phyloP scores from a whole-genome alignment of 92 coral and sea anemone species.

The Palythoa caribaeorum region DNA sequence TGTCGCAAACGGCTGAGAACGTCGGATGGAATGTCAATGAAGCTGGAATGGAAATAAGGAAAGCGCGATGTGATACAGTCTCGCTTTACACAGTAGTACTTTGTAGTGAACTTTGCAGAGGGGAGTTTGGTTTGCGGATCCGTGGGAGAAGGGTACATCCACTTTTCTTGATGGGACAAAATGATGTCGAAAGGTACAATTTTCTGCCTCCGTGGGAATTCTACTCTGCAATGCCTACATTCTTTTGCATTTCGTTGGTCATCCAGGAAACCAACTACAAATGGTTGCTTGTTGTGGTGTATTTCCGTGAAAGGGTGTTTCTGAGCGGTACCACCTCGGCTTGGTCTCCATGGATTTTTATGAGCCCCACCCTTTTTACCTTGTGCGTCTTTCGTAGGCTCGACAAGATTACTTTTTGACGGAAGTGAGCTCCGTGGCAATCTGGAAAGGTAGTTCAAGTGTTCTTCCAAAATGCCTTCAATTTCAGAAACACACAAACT shows the following conservation, averaged over 20 bases:
- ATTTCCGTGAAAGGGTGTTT: conserved; percentile 24
- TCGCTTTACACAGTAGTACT: too few relatives aligned
- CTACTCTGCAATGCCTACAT: conserved; percentile 63
- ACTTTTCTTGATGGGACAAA: conserved; percentile 62
- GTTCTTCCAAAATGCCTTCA: not conserved
- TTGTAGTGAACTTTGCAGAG: conserved; percentile 2
- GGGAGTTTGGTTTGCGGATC: conserved; percentile 54
- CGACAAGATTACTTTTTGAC: conserved; percentile 13
- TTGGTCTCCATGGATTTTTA: conserved; percentile 62
- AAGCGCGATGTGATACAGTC: too few relatives aligned
- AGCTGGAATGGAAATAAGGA: too few relatives aligned
- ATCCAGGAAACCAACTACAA: conserved; percentile 45
- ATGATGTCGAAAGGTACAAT: conserved; percentile 52
- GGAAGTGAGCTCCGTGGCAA: not conserved
- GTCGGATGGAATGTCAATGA: too few relatives aligned
- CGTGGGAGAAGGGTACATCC: conserved; percentile 66
- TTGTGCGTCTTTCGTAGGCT: conserved; percentile 36
- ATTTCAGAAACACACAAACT: conserved; percentile 22
- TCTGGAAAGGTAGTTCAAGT: not conserved
- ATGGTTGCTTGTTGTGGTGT: conserved; percentile 60
- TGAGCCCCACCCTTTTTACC: conserved; percentile 62
- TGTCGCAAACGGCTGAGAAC: too few relatives aligned
- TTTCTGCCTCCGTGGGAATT: conserved; percentile 53
- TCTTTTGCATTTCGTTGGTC: conserved; percentile 51
- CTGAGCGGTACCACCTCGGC: not conserved